A percentile compares a stretch with the other conserved stretches of the same genome.
These are phyloP conservation scores for Palythoa grandiflora DNA, from an alignment of 92 coral and sea anemone species.

Conservation along the genomic window DNA sequence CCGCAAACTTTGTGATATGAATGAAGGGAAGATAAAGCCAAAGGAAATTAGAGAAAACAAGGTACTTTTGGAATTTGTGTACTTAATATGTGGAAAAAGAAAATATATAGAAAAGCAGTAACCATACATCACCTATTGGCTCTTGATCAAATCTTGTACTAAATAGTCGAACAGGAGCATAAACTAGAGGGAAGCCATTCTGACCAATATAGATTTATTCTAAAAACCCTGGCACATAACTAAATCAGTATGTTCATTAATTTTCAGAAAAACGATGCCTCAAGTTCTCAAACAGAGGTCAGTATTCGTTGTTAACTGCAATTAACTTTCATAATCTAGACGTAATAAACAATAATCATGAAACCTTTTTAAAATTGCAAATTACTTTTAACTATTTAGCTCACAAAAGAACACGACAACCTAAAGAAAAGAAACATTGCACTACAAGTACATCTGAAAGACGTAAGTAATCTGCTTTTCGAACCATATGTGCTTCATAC, in stretches of 20 bases:
- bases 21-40: constrained; percentile 23
- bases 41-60: constrained; percentile 20
- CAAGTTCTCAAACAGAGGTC: neutral
- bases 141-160: neutral
- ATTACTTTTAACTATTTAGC: neutral
- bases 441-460: neutral
- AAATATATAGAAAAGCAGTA: neutral
- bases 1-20: constrained; percentile 27
- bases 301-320: neutral
- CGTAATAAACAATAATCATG: neutral
- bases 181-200: neutral
- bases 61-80: neutral
- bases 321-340: neutral
- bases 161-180: neutral
- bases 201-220: neutral
- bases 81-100: neutral
- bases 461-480: neutral
- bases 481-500: neutral
- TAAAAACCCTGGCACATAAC: neutral
- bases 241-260: neutral
- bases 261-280: constrained; percentile 11
- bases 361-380: neutral
- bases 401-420: neutral
- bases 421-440: neutral
- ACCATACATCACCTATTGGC: neutral